Percentiles rank a stretch among this genome's conserved stretches.
Evolutionary conservation across 2,113 vertebrate genomes (phyloP).

Genomic region (Leptobrachium leishanense): DNA sequence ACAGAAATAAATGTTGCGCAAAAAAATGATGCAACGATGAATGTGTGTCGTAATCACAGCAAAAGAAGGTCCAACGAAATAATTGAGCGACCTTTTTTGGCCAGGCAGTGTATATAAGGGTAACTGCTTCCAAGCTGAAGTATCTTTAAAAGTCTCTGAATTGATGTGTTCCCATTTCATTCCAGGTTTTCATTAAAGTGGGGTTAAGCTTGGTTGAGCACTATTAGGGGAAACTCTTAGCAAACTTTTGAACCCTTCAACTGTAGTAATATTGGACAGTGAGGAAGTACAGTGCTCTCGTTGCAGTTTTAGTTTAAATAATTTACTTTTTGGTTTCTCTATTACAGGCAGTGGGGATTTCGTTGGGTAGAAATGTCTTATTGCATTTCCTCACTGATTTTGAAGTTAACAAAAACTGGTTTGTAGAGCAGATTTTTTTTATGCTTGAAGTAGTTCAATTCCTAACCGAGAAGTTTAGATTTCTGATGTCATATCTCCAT

Average conservation of each 20-base stretch:
- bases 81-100: too few species aligned
- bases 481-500: conserved; percentile 24
- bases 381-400: conserved; percentile 37
- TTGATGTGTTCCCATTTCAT: not conserved
- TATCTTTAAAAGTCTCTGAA: too few species aligned
- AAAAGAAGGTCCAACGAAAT: too few species aligned
- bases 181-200: not conserved
- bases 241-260: conserved; percentile 25
- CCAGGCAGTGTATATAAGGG: too few species aligned
- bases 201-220: conserved; percentile 3
- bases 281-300: conserved; percentile 24
- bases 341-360: conserved; percentile 20
- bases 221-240: not conserved
- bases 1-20: too few species aligned
- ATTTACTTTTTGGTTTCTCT: conserved; percentile 25
- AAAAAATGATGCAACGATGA: too few species aligned
- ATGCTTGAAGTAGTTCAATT: not conserved
- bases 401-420: conserved; percentile 42
- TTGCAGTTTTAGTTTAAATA: conserved; percentile 19
- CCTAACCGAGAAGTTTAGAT: not conserved
- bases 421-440: conserved; percentile 18
- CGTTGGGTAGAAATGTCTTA: conserved; percentile 23
- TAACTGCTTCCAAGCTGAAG: too few species aligned
- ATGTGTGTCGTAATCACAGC: too few species aligned
- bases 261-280: not conserved